Evolutionary conservation across 2,888 invertebrate species (phyloP).

Genomic region (Limnephilus lunatus): DNA sequence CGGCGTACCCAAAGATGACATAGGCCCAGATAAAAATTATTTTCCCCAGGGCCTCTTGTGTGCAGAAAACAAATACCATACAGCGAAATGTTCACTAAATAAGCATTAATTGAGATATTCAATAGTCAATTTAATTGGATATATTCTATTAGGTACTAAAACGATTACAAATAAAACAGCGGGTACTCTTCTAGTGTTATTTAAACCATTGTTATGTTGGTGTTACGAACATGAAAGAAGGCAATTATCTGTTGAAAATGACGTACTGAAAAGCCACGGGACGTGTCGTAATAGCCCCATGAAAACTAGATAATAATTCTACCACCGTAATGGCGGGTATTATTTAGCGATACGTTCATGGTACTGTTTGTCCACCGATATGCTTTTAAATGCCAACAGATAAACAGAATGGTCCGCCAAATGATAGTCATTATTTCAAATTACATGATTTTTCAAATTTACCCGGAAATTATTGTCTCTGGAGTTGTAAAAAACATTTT

Average conservation of each 20-base stretch:
- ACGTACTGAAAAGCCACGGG: neutral
- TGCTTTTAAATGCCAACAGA: neutral
- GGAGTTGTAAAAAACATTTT: neutral
- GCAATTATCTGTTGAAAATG: neutral
- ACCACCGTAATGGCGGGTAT: neutral
- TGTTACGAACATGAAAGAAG: constrained; percentile 15
- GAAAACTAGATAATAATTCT: neutral
- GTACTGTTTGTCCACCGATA: neutral
- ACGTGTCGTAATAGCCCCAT: neutral
- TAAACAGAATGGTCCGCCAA: neutral
- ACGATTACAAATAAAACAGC: neutral
- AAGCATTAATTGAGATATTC: too few relatives aligned
- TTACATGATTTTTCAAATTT: neutral
- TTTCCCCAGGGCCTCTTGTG: too few relatives aligned
- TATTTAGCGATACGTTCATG: neutral
- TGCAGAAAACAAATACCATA: too few relatives aligned
- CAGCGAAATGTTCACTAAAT: too few relatives aligned
- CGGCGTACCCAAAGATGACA: too few relatives aligned
- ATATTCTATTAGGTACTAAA: neutral
- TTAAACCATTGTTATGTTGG: neutral
- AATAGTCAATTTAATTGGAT: neutral
- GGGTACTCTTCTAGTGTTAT: neutral
- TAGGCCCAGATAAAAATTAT: too few relatives aligned
- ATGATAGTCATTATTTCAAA: neutral
- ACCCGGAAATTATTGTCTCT: neutral